Conservation (phyloP, 2,113 vertebrate genomes). For the Alligator mississippiensis region DNA sequence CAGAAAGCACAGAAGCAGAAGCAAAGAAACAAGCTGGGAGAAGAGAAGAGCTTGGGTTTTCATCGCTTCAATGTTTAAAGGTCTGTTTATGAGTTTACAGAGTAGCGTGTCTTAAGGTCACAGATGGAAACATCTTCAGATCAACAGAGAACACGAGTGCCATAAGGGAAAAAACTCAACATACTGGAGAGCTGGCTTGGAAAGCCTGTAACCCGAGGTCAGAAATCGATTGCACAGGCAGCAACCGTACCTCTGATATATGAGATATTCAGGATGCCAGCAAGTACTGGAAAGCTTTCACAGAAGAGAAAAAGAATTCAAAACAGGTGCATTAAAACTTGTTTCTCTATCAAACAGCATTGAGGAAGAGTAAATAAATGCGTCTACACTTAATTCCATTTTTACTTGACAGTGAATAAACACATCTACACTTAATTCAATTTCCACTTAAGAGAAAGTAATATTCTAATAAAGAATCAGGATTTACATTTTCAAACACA, state of each 20-base stretch:
- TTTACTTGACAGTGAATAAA: neutral
- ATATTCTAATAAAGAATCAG: neutral
- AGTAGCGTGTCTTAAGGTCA: neutral
- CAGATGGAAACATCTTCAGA: neutral
- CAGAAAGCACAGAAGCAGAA: accelerated
- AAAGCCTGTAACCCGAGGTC: neutral
- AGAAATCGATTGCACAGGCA: neutral
- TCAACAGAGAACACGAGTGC: accelerated
- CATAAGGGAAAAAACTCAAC: neutral
- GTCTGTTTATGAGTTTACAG: neutral
- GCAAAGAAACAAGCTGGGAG: neutral
- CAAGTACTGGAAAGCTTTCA: neutral
- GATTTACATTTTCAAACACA: neutral
- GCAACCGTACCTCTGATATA: neutral
- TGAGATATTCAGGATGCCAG: neutral
- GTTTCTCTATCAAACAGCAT: neutral
- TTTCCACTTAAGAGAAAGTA: accelerated
- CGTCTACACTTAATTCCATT: too few relatives aligned
- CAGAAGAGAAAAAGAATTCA: neutral
- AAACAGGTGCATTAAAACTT: neutral
- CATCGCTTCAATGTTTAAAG: neutral
- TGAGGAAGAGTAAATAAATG: neutral
- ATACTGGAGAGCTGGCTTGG: neutral
- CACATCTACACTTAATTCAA: neutral
- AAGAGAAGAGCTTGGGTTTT: neutral